These are phyloP conservation scores for Eupithecia abbreviata DNA, from an alignment of 2,888 invertebrate genomes.

Conservation along the genomic window DNA sequence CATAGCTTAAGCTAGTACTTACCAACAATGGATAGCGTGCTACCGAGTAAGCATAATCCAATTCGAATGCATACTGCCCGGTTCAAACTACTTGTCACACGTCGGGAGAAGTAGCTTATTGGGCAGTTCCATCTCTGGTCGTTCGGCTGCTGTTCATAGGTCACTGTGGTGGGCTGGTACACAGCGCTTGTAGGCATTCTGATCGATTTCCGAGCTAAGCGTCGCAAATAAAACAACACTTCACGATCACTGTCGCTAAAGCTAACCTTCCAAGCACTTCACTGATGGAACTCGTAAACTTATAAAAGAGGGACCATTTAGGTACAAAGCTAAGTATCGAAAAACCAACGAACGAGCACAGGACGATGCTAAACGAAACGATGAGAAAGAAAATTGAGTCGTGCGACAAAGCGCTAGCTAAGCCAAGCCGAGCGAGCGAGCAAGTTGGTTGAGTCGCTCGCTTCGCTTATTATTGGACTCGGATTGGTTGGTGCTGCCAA, in stretches of 20 bases:
- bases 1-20: slow-evolving; percentile 43
- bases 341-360: slow-evolving; percentile 28
- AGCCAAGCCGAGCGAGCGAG: not conserved
- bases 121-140: slow-evolving; percentile 84
- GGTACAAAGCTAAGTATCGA: slow-evolving; percentile 26
- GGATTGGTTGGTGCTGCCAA: not conserved
- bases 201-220: slow-evolving; percentile 51
- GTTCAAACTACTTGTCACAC: slow-evolving; percentile 79
- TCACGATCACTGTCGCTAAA: slow-evolving; percentile 31
- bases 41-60: slow-evolving; percentile 73
- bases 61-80: slow-evolving; percentile 73
- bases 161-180: slow-evolving; percentile 91
- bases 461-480: too few species aligned
- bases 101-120: slow-evolving; percentile 81
- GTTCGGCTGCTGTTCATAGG: slow-evolving; percentile 86
- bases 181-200: slow-evolving; percentile 89
- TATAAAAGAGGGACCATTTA: slow-evolving; percentile 38
- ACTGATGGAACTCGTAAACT: slow-evolving; percentile 47
- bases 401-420: not conserved
- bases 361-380: slow-evolving; percentile 18
- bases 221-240: slow-evolving; percentile 39
- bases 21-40: slow-evolving; percentile 76
- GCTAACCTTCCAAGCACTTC: slow-evolving; percentile 41
- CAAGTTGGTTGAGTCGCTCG: too few species aligned
- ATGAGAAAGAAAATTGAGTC: slow-evolving; percentile 3